Evolutionary conservation across 92 coral and sea anemone species (phyloP).

Genomic region (Siderastrea siderea): DNA sequence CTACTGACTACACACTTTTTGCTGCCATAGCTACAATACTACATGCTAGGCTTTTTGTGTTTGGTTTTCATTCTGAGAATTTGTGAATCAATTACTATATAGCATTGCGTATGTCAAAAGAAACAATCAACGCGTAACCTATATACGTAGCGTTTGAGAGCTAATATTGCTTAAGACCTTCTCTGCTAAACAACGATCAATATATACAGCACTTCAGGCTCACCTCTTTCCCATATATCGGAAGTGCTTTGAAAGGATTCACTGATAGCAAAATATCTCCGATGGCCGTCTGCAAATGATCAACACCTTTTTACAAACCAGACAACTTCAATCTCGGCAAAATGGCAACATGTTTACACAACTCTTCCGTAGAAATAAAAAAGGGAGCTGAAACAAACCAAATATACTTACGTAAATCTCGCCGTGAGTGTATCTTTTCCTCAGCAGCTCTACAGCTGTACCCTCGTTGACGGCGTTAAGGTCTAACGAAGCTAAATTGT

Average conservation of each 20-base stretch:
- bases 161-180: neutral
- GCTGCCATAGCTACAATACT: neutral
- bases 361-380: neutral
- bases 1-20: neutral
- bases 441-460: slow-evolving; percentile 40
- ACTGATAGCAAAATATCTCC: slow-evolving; percentile 54
- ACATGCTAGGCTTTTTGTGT: neutral
- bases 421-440: slow-evolving; percentile 34
- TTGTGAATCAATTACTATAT: too few relatives aligned
- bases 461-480: slow-evolving; percentile 23
- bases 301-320: neutral
- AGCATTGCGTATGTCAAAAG: neutral
- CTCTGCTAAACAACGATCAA: slow-evolving; percentile 16
- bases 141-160: neutral
- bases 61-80: neutral
- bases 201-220: neutral
- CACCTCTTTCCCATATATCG: slow-evolving; percentile 40
- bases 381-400: neutral
- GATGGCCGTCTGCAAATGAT: slow-evolving; percentile 48
- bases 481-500: slow-evolving; percentile 36
- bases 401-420: slow-evolving; percentile 45
- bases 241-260: slow-evolving; percentile 59
- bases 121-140: neutral
- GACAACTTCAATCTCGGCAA: neutral
- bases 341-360: neutral